Conservation (phyloP, 2,888 invertebrate species). For the Subacronicta megacephala region DNA sequence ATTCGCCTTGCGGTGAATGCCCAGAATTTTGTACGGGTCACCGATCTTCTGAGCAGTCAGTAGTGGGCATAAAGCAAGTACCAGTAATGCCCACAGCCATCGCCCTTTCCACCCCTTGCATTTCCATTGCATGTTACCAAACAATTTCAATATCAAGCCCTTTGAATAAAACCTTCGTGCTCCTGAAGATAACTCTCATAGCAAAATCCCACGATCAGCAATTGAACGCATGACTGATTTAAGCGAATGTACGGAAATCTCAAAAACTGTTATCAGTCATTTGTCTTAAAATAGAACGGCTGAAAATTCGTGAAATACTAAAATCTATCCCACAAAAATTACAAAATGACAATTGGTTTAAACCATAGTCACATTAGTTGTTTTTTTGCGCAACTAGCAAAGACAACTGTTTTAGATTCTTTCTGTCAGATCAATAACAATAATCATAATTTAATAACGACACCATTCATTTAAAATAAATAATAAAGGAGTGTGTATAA, state of each 20-base stretch:
- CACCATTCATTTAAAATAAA: no score
- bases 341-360: constrained; percentile 70
- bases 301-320: constrained; percentile 78
- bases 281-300: constrained; percentile 86
- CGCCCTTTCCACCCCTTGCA: constrained; percentile 76
- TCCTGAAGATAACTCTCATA: constrained; percentile 71
- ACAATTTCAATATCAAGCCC: constrained; percentile 59
- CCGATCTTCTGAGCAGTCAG: constrained; percentile 86
- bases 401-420: constrained; percentile 37
- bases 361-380: constrained; percentile 60
- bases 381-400: constrained; percentile 57
- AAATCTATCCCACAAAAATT: constrained; percentile 77
- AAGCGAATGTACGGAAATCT: constrained; percentile 65
- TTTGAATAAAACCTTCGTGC: constrained; percentile 61
- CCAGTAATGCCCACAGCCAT: constrained; percentile 75
- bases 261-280: constrained; percentile 82
- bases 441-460: no score
- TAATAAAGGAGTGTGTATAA: no score
- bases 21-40: constrained; percentile 96
- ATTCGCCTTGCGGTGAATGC: constrained; percentile 93
- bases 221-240: constrained; percentile 68
- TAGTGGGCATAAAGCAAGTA: constrained; percentile 67
- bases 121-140: constrained; percentile 86
- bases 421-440: constrained; percentile 32
- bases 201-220: constrained; percentile 56